phyloP scores from a whole-genome alignment of 2,113 vertebrate species.

The Xiphophorus hellerii region DNA sequence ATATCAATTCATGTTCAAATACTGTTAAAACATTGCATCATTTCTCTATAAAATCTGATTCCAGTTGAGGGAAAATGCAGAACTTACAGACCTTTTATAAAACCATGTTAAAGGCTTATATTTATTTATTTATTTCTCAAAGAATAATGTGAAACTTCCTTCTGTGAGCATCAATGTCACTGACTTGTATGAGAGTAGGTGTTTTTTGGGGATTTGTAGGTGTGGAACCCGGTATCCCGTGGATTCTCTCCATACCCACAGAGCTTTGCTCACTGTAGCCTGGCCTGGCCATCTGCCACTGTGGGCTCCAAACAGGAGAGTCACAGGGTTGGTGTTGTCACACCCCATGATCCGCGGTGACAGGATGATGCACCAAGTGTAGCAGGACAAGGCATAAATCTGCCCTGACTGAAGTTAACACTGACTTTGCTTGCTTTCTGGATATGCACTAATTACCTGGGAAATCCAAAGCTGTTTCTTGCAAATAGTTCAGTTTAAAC shows the following conservation, averaged over 20 bases:
- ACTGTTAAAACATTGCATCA: no score
- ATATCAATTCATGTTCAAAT: no score
- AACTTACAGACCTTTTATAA: no score
- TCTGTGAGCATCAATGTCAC: constrained; percentile 16
- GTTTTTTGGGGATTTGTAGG: constrained; percentile 17
- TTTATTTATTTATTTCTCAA: background rate
- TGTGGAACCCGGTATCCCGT: constrained; percentile 41
- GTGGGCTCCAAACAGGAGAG: constrained; percentile 53
- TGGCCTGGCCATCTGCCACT: constrained; percentile 76
- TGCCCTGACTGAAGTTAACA: constrained; percentile 17
- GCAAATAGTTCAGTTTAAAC: no score
- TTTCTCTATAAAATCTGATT: no score
- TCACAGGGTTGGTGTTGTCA: constrained; percentile 35
- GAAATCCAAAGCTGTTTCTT: no score
- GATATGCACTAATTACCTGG: background rate
- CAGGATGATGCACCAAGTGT: constrained; percentile 21
- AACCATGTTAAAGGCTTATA: background rate
- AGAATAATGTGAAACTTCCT: constrained; percentile 1
- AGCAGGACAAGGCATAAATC: constrained; percentile 3
- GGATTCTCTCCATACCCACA: constrained; percentile 53
- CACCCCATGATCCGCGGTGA: constrained; percentile 38
- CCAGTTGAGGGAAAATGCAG: no score
- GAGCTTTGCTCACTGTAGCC: constrained; percentile 58
- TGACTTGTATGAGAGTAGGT: constrained; percentile 7
- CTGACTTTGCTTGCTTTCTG: background rate